Base-by-base conservation (phyloP, 2,113 vertebrate species). In the Trachemys scripta region DNA sequence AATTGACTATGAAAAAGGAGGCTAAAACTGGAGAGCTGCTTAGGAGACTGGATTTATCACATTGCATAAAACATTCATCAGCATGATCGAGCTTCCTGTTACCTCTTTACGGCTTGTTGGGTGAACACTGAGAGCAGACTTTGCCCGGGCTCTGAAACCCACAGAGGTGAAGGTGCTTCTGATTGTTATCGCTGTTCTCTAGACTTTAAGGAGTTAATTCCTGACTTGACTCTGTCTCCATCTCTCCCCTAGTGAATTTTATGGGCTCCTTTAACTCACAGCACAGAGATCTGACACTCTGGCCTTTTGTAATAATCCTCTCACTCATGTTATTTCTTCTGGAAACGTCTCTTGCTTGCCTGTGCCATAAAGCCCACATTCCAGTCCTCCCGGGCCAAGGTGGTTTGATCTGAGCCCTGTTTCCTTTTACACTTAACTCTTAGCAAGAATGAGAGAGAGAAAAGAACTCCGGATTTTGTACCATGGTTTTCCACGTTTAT, bases 221-320 rank as follows among this genome's bases (percentile, higher is more conserved):
- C 95, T 80, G 96, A 87, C 95, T 91, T 92, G 87, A 85, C 85
- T 87, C 89, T 84, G 80, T 65, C 91, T 93, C 87, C 89, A 82
- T 95, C 89, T 83, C 96, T 96, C 80, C 49, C 50, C 53, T 76
- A 87, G 94, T 50, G 82, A 85, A 92, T 96, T 97, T 96, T 96
- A 97, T 93, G 89, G 93, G 96, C 88, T 94, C 91, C 94, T 97
- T 97, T 83, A 95, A 97, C 95, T 97, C 93, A 87, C 91, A 94
- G 93, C 85, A 10, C 95, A 38, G n/a, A 93, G 89, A 95, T 85
- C 76, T 93, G 94, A 93, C 95, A 86, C 95, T 94, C 91, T 82
- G 96, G 95, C 95, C 96, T 97, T 95, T 90, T 8, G 76, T 82
- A 85, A 94, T n/a, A 87, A 95, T 87, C 87, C 91, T 94, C 96